These are phyloP conservation scores for Blera fallax DNA, from an alignment of 2,888 invertebrate species.

Conservation along the genomic window DNA sequence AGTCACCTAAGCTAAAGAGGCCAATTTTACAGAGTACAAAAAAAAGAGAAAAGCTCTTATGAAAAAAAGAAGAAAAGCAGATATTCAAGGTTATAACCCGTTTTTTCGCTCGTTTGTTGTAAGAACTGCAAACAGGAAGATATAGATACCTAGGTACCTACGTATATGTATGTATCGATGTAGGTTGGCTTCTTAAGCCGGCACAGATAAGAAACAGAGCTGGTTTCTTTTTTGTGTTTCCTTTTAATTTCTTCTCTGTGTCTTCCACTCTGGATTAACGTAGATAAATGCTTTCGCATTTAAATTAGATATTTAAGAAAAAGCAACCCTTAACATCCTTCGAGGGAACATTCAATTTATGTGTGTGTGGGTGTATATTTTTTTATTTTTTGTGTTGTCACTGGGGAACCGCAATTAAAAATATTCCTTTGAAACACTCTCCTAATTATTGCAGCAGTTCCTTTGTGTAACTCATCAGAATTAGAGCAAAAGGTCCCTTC, in stretches of 20 bases:
- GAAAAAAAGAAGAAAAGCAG: background rate
- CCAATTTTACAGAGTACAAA: conserved; percentile 39
- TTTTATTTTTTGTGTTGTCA: background rate
- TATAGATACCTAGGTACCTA: background rate
- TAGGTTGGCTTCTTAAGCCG: conserved; percentile 36
- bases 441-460: conserved; percentile 37
- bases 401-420: conserved; percentile 32
- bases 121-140: background rate
- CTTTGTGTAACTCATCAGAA: conserved; percentile 24
- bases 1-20: conserved; percentile 51
- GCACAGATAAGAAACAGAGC: conserved; percentile 49
- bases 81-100: conserved; percentile 56
- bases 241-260: conserved; percentile 42
- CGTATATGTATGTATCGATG: background rate
- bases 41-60: background rate
- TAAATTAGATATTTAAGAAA: conserved; percentile 59
- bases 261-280: conserved; percentile 35
- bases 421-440: conserved; percentile 31
- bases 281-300: conserved; percentile 67
- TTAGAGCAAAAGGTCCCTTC: conserved; percentile 10
- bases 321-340: conserved; percentile 7
- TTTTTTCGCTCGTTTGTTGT: background rate
- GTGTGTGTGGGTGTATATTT: background rate
- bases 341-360: background rate
- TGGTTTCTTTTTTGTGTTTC: conserved; percentile 49